Evolutionary conservation across 2,797 vertebrate species (phyloP), one percentile per base, ranked within the genome.

Genomic region (Coregonus sp.): DNA sequence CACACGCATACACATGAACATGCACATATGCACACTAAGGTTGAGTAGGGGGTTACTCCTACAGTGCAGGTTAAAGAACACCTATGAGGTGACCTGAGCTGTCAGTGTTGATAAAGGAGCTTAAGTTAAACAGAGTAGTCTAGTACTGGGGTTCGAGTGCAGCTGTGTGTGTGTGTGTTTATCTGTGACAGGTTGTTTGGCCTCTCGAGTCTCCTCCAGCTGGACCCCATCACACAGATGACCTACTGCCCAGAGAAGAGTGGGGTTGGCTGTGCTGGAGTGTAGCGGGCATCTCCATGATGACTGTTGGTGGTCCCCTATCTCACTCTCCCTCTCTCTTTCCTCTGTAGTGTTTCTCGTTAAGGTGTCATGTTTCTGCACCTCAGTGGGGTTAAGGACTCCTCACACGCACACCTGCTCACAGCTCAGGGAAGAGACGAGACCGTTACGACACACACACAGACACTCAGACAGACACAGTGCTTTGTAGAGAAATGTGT

Each of bases 161-260:
- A 59, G 25, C 61, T 80, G 80, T 47, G 56, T 63, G 72, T 37
- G 29, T 81, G 86, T 91, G 85, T 78, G 91, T 89, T 93, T 90
- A 92, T 94, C 92, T 91, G 79, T 92, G 92, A 94, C 91, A 92
- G 88, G 80, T 93, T 94, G 91, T 93, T 94, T 93, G 89, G 90
- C 86, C 87, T 91, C 90, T 87, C 82, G 79, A 86, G 85, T 90
- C 91, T 87, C 78, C 86, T 86, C 80, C 92, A 93, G 92, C 92
- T 93, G 92, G 89, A 87, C 80, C 86, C 74, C 82, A 86, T 94
- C 93, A 93, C 93, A 93, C 80, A 83, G 82, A 91, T 87, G 91
- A 91, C 87, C 88, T 89, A 86, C 86, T 91, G 84, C 85, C 83
- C 78, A 74, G 68, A 78, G 82, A 83, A 75, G 9, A 86, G 85